A percentile compares a stretch with the other conserved stretches of the same genome.
Conservation (phyloP, 2,113 vertebrate species). For the Girardinichthys multiradiatus region DNA sequence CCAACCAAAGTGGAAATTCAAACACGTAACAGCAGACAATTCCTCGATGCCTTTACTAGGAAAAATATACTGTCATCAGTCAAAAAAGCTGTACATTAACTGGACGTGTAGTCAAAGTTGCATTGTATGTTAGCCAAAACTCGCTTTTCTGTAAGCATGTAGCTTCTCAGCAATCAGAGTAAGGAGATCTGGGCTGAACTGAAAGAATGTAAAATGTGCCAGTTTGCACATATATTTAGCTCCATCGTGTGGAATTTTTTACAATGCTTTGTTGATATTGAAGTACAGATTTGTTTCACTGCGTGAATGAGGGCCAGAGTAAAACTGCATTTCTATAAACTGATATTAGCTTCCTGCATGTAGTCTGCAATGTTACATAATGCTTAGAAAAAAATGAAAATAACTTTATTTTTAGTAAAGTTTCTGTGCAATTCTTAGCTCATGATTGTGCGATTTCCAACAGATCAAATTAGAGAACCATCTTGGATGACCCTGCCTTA, state of each 20-base stretch:
- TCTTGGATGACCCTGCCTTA: constrained; percentile 22
- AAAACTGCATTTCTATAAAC: constrained; percentile 5
- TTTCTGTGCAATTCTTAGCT: constrained; percentile 58
- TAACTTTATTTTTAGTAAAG: constrained; percentile 13
- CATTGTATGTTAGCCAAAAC: constrained; percentile 3
- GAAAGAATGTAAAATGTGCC: constrained; percentile 27
- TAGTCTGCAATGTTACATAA: constrained; percentile 7
- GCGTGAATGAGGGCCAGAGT: constrained; percentile 22
- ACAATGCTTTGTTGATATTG: background rate
- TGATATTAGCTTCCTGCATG: background rate
- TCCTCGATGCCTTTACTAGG: constrained; percentile 56
- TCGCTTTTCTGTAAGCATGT: constrained; percentile 23
- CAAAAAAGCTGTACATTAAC: constrained; percentile 55
- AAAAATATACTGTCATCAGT: constrained; percentile 40
- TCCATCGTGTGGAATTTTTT: background rate
- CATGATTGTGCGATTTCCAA: constrained; percentile 35
- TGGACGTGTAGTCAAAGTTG: constrained; percentile 24
- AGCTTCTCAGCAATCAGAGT: constrained; percentile 8
- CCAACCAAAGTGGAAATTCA: constrained; percentile 26
- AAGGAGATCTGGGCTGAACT: constrained; percentile 36
- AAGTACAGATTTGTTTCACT: background rate
- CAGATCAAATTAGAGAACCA: constrained; percentile 25
- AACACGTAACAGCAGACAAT: constrained; percentile 39
- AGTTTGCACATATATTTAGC: constrained; percentile 23
- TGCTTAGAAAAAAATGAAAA: constrained; percentile 26